Evolutionary conservation across 2,888 invertebrate genomes (phyloP).

Genomic region (Protophormia terraenovae): DNA sequence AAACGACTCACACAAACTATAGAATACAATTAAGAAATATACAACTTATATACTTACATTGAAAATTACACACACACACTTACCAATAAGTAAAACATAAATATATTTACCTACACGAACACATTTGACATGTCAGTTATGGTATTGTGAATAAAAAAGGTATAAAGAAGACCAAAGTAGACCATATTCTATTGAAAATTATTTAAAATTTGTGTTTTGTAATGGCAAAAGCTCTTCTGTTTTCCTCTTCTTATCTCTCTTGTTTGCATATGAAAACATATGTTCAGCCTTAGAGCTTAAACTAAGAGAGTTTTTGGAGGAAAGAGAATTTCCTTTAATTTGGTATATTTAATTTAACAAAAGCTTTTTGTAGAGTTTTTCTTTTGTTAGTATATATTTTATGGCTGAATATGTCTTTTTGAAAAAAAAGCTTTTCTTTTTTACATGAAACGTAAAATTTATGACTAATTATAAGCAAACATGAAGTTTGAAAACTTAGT

Average conservation of each 20-base stretch:
- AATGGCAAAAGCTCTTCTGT: not conserved
- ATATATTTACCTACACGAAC: not conserved
- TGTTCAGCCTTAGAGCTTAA: not conserved
- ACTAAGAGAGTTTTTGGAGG: not conserved
- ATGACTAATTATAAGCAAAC: not conserved
- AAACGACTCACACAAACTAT: not conserved
- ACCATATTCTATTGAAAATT: not conserved
- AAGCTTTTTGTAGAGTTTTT: slow-evolving; percentile 46
- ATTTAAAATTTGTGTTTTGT: not conserved
- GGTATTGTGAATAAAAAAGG: slow-evolving; percentile 3
- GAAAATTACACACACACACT: not conserved
- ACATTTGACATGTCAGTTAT: slow-evolving; percentile 36
- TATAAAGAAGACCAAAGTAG: slow-evolving; percentile 4
- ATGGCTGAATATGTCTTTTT: slow-evolving; percentile 49
- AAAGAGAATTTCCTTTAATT: not conserved
- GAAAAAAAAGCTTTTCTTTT: slow-evolving; percentile 21
- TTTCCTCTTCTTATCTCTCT: not conserved
- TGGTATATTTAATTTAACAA: not conserved
- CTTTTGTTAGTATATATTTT: not conserved
- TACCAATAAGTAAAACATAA: too few relatives aligned
- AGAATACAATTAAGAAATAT: not conserved
- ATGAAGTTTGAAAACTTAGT: not conserved
- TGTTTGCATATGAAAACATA: not conserved
- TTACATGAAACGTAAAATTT: not conserved
- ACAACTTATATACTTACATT: not conserved